These are phyloP conservation scores for Cyanoderma ruficeps DNA, from an alignment of 2,113 vertebrate species.

Conservation along the genomic window DNA sequence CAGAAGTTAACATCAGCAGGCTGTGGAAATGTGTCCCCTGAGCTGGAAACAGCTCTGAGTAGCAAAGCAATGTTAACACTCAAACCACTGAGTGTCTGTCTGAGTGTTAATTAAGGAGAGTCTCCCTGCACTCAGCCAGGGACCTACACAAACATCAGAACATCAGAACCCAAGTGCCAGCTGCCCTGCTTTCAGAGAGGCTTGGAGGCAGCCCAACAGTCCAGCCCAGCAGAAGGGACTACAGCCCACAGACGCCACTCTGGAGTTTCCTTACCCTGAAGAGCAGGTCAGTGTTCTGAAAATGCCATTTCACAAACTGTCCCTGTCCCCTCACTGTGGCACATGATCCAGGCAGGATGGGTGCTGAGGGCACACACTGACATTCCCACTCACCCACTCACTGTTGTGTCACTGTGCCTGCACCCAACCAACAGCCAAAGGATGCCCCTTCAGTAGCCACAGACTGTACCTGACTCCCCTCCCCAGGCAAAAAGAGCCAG, in stretches of 20 bases:
- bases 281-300: not conserved
- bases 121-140: not conserved
- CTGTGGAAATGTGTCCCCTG: not conserved
- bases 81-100: not conserved
- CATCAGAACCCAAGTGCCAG: not conserved
- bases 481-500: not conserved
- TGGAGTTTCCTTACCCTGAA: not conserved
- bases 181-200: not conserved
- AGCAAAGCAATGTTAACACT: not conserved
- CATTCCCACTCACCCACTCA: rapidly evolving
- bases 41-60: not conserved
- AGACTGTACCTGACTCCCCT: not conserved
- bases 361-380: not conserved
- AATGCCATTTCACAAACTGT: not conserved
- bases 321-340: not conserved
- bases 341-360: not conserved
- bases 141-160: not conserved
- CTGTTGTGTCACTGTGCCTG: not conserved
- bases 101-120: not conserved
- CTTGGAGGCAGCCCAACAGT: not conserved
- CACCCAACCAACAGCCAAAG: not conserved
- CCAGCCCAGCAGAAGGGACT: not conserved
- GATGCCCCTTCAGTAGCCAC: rapidly evolving
- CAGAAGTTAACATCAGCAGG: not conserved
- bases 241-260: not conserved